Evolutionary conservation across 2,113 vertebrate species (phyloP).

Genomic region (Colaptes auratus): DNA sequence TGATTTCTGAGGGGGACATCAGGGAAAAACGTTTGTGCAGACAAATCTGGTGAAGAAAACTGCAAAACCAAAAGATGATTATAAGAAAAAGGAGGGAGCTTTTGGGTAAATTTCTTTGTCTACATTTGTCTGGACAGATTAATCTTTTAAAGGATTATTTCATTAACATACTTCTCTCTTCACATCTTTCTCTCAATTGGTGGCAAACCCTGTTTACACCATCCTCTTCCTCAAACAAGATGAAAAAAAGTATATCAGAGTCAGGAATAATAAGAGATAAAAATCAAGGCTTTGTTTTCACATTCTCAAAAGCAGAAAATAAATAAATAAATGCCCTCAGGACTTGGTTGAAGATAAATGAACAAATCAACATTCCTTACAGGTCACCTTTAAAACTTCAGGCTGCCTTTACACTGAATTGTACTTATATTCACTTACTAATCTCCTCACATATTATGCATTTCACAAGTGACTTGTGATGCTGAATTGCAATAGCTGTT

Average conservation of each 20-base stretch:
- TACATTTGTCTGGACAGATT: neutral
- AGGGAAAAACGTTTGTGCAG: neutral
- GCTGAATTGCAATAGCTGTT: conserved; percentile 42
- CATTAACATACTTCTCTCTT: neutral
- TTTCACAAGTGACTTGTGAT: conserved; percentile 66
- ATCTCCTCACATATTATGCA: conserved; percentile 60
- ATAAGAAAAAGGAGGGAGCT: neutral
- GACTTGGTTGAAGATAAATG: neutral
- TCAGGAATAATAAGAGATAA: neutral
- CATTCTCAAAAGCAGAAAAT: neutral
- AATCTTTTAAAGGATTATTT: neutral
- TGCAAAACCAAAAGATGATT: neutral
- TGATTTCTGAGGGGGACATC: neutral
- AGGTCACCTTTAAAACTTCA: conserved; percentile 18
- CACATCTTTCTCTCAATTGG: neutral
- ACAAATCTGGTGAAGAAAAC: neutral
- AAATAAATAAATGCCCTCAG: neutral
- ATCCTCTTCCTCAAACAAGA: neutral
- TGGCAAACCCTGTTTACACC: neutral
- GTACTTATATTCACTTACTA: neutral
- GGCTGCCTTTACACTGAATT: neutral
- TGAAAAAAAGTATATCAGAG: neutral
- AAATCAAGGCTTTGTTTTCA: neutral
- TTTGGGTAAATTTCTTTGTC: neutral
- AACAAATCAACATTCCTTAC: neutral